Base-by-base conservation (phyloP, 1,140 invertebrate genomes). In the Cydia strobilella region DNA sequence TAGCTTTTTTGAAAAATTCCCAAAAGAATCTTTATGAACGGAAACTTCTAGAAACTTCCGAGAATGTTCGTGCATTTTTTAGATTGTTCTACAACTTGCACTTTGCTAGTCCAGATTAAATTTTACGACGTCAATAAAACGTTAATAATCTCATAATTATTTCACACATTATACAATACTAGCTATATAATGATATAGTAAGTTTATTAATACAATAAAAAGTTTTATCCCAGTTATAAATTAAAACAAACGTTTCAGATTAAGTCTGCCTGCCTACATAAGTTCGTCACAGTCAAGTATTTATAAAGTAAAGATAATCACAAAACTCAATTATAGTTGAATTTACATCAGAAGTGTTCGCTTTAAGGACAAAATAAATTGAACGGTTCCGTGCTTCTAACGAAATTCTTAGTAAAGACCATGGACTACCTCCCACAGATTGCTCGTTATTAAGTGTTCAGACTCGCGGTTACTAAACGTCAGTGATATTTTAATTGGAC, bases 301-400 rank as follows among this genome's bases (percentile, higher is more conserved):
- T 69, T 69, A 66, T 66, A n/a, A 31, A 66, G 65, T 35, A 31
- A 69, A 69, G 35, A 69, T 69, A 69, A 69, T 69, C 42, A 35
- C 65, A 69, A 69, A 59, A 69, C 65, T 69, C 65, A 69, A 69
- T 69, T 69, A 69, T 69, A 31, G 27, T 69, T 35, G n/a, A 39
- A 69, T 69, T 69, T 35, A 35, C n/a, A 69, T 69, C n/a, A 27
- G 15, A 66, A 66, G 27, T 66, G 63, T 66, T 66, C 27, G 63
- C 65, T 18, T 42, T 15, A 23, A n/a, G 65, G 27, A 42, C 65
- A 69, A 69, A 69, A 69, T 69, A 69, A 69, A 69, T 69, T 69
- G 42, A 69, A 69, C 65, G 65, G 65, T 59, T 27, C 65, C 31
- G 31, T 69, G 18, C 27, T 69, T 42, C 65, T 42, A n/a, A 66